Percentiles rank a stretch among this genome's conserved stretches.
Conservation (phyloP, 2,113 vertebrate genomes). For the Myrmecobius fasciatus region DNA sequence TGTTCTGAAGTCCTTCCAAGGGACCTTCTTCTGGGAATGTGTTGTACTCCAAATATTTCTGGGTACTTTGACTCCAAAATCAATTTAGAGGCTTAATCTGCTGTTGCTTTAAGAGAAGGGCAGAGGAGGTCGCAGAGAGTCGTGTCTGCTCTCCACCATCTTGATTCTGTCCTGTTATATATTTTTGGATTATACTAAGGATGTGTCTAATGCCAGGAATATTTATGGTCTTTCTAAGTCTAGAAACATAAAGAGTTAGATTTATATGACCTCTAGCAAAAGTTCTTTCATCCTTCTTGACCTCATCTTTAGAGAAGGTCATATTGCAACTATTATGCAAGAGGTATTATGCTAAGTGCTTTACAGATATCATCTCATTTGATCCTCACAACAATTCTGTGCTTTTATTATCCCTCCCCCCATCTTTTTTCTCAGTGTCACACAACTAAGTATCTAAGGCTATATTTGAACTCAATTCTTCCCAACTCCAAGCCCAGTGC, state of each 20-base stretch:
- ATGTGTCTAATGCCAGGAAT: not conserved
- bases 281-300: not conserved
- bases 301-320: not conserved
- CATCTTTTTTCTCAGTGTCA: too few relatives aligned
- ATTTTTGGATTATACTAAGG: conserved; percentile 5
- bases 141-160: too few relatives aligned
- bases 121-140: too few relatives aligned
- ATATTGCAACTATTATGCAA: not conserved
- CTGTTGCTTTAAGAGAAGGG: too few relatives aligned
- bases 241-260: not conserved
- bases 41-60: too few relatives aligned
- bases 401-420: not conserved
- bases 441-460: too few relatives aligned
- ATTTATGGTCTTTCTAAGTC: not conserved
- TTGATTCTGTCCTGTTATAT: not conserved
- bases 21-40: too few relatives aligned
- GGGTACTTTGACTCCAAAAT: too few relatives aligned
- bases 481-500: not conserved
- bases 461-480: not conserved
- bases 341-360: not conserved
- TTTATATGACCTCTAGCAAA: not conserved
- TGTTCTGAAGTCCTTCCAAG: too few relatives aligned
- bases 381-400: not conserved
- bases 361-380: not conserved
- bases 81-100: too few relatives aligned